Percentiles rank a stretch among this genome's conserved stretches.
These are phyloP conservation scores for Phoxinus dragarum DNA, from an alignment of 2,797 vertebrate genomes.

Conservation along the genomic window DNA sequence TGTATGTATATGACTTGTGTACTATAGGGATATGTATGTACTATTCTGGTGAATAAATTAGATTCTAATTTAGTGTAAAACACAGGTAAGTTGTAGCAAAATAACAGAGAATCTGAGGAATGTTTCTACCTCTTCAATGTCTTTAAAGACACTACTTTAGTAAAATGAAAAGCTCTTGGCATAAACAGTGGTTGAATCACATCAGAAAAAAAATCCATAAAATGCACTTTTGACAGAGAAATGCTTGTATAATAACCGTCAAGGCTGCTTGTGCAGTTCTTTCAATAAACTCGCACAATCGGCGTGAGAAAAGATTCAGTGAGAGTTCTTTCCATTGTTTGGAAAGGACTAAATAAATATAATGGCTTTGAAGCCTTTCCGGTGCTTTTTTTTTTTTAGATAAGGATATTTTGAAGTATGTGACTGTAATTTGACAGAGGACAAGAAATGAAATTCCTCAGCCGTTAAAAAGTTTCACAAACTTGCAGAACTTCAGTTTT, in stretches of 20 bases:
- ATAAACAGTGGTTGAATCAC: constrained; percentile 3
- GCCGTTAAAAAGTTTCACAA: constrained; percentile 4
- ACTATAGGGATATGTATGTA: no score
- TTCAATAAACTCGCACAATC: constrained; percentile 16
- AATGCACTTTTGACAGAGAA: neutral
- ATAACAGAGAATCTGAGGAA: neutral
- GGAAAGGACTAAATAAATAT: neutral
- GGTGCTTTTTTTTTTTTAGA: neutral
- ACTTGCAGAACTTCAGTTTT: neutral
- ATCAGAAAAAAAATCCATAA: neutral
- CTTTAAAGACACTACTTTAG: neutral
- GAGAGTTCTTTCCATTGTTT: constrained; percentile 9
- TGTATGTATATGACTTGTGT: neutral
- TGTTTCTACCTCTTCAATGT: neutral
- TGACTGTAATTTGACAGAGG: neutral
- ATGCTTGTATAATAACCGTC: neutral
- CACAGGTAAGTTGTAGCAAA: neutral
- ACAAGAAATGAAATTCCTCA: neutral
- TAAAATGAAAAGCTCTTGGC: neutral
- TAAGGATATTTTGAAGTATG: constrained; percentile 3
- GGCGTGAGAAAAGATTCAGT: neutral
- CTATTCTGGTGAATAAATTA: neutral
- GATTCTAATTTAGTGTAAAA: neutral
- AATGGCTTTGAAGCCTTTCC: neutral
- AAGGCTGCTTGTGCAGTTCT: neutral